Evolutionary conservation across 1,140 invertebrate genomes (phyloP).

Genomic region (Lordiphosa stackelbergi): DNA sequence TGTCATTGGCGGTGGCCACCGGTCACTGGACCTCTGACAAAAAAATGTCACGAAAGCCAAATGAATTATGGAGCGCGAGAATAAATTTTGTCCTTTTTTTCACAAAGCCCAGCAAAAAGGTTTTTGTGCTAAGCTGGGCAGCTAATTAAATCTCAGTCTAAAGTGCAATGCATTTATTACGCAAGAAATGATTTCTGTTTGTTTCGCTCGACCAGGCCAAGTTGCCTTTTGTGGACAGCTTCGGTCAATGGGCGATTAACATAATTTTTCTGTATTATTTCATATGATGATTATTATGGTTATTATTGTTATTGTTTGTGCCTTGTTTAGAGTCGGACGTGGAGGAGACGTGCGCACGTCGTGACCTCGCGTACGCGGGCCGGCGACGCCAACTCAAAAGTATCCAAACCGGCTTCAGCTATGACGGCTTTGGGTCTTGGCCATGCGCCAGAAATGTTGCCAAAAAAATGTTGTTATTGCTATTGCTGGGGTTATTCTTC

Average conservation of each 20-base stretch:
- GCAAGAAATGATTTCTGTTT: slow-evolving; percentile 48
- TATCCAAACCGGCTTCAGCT: slow-evolving; percentile 42
- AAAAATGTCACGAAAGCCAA: slow-evolving; percentile 29
- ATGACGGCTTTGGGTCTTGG: slow-evolving; percentile 34
- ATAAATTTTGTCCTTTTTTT: slow-evolving; percentile 17
- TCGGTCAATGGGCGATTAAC: slow-evolving; percentile 40
- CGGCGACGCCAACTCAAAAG: slow-evolving; percentile 8
- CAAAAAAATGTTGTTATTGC: slow-evolving; percentile 24
- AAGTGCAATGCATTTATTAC: slow-evolving; percentile 32
- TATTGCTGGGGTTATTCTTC: slow-evolving; percentile 13
- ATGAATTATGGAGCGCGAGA: slow-evolving; percentile 42
- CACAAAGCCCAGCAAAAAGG: slow-evolving; percentile 19
- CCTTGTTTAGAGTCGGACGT: slow-evolving; percentile 37
- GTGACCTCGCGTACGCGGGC: slow-evolving; percentile 34
- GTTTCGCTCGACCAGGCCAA: too few species aligned
- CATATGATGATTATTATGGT: slow-evolving; percentile 53
- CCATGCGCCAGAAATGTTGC: slow-evolving; percentile 53
- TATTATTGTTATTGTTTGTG: slow-evolving; percentile 42
- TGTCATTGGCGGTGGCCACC: slow-evolving; percentile 38
- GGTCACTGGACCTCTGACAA: background rate
- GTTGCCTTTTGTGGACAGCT: slow-evolving; percentile 10
- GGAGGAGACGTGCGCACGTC: slow-evolving; percentile 37
- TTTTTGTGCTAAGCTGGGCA: slow-evolving; percentile 14
- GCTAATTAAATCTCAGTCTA: slow-evolving; percentile 46
- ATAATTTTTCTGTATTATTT: slow-evolving; percentile 70